Conservation (phyloP, 2,797 vertebrate species). For the Eremophila alpestris region DNA sequence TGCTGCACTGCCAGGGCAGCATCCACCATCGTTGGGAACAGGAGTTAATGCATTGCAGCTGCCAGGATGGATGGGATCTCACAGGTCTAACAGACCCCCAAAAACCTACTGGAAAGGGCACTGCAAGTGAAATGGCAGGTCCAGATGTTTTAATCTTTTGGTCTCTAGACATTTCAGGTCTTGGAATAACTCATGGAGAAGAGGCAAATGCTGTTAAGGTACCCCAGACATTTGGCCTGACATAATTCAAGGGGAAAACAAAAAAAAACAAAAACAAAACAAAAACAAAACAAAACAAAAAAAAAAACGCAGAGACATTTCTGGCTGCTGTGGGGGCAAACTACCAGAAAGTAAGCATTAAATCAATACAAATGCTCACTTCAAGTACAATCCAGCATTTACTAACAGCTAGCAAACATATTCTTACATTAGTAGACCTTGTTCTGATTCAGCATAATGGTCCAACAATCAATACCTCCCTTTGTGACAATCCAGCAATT, state of each 20-base stretch:
- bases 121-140: background rate
- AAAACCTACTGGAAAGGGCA: background rate
- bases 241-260: background rate
- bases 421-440: background rate
- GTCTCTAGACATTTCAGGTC: background rate
- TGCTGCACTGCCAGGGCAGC: background rate
- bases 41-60: background rate
- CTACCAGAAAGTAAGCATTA: background rate
- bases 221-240: fast-evolving
- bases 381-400: background rate
- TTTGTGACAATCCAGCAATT: background rate
- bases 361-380: background rate
- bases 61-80: background rate
- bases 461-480: background rate
- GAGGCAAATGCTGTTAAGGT: background rate
- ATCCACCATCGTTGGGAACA: background rate
- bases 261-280: too few species aligned
- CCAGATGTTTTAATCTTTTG: background rate
- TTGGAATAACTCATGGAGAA: background rate
- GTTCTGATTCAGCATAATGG: background rate
- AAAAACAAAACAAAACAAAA: too few species aligned
- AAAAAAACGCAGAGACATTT: background rate
- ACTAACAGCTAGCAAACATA: background rate
- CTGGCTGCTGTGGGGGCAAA: background rate
- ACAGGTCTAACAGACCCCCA: background rate